Base-by-base conservation (phyloP, 2,797 vertebrate genomes). In the Pipistrellus nathusii region DNA sequence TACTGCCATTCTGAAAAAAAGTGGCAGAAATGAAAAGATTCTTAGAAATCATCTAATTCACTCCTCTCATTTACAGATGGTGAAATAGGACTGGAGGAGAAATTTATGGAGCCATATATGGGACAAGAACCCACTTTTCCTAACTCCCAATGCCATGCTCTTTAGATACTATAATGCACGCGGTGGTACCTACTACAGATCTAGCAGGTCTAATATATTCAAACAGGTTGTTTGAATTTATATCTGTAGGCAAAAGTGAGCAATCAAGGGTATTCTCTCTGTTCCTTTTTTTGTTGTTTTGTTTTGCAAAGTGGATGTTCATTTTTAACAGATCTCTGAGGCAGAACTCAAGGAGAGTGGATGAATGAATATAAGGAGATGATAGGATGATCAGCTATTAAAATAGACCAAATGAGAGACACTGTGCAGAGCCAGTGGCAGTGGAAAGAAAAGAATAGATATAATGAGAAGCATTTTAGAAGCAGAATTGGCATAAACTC, bases 1-100 rank as follows among this genome's bases (percentile, higher is more conserved):
- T 95, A 62, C n/a, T 64, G 4, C 11, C 30, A 4, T 94, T 84
- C 48, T 90, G 21, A 81, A 57, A 84, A 83, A 94, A 82, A 13
- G 15, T 41, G 35, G 41, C n/a, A 77, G 30, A 68, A 77, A 72
- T 68, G 35, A 6, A 85, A 93, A 48, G 38, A 51, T 17, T 44
- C 12, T 44, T 77, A 80, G 71, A 68, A 85, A 62, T 76, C 10
- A 89, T 59, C 27, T 44, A 81, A n/a, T 64, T 23, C 9, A 90
- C 72, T 1, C 20, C 1, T 80, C 21, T 80, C 11, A 73, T 87
- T 95, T 93, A 88, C 2, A 73, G 57, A 66, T 51, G 30, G n/a
- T 51, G 57, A 82, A 89, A 51, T 72, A 66, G 82, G 10, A 57
- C 23, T 73, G 2, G 38, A 87, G 68, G 87, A 30, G 27, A 88